phyloP scores from a whole-genome alignment of 2,888 invertebrate species.

The Protophormia terraenovae region DNA sequence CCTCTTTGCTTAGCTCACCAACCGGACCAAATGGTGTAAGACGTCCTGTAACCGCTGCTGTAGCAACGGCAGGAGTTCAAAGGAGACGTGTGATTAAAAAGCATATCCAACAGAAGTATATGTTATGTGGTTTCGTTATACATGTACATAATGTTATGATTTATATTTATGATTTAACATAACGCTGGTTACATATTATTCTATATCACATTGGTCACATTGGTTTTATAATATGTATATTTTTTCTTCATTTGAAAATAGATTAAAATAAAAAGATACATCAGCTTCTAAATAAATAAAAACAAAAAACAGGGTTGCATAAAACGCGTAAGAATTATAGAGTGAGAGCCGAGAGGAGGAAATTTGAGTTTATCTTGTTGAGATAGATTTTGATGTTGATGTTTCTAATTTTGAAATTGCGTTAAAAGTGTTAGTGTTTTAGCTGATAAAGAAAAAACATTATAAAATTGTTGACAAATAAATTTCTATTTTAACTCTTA shows the following conservation, averaged over 20 bases:
- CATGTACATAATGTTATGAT: constrained; percentile 79
- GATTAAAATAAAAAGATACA: constrained; percentile 2
- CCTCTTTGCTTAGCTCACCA: constrained; percentile 32
- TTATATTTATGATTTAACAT: not conserved
- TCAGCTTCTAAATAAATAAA: not conserved
- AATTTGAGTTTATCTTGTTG: constrained; percentile 1
- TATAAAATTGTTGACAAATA: not conserved
- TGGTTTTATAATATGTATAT: not conserved
- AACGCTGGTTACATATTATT: not conserved
- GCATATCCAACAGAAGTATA: constrained; percentile 81
- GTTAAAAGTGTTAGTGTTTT: not conserved
- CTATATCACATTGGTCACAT: not conserved
- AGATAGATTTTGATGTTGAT: not conserved
- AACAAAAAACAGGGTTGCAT: not conserved
- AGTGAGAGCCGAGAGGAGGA: not conserved
- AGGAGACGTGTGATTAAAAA: constrained; percentile 80
- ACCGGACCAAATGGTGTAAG: constrained; percentile 7
- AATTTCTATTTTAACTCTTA: not conserved
- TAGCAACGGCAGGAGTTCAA: constrained; percentile 78
- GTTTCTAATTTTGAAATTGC: not conserved
- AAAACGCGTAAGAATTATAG: not conserved
- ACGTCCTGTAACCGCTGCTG: constrained; percentile 72
- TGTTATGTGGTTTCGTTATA: constrained; percentile 81
- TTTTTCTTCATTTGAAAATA: not conserved
- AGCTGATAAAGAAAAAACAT: constrained; percentile 23